Evolutionary conservation across 2,113 vertebrate genomes (phyloP).

Genomic region (Lophius piscatorius): DNA sequence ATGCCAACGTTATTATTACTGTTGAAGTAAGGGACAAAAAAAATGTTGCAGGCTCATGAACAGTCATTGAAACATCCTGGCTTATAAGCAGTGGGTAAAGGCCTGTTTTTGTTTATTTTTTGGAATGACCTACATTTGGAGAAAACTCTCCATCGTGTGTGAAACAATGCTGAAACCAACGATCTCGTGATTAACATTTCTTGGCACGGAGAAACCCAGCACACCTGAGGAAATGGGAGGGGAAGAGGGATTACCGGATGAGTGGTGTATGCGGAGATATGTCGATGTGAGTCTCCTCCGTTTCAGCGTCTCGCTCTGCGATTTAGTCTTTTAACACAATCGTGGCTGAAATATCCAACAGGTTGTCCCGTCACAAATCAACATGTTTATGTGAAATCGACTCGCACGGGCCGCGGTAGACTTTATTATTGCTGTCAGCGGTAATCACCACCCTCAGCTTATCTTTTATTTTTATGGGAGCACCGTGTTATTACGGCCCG

Average conservation of each 20-base stretch:
- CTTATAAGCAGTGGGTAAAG: constrained; percentile 18
- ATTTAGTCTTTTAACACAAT: constrained; percentile 5
- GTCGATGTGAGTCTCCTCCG: background rate
- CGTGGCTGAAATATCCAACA: background rate
- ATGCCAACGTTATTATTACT: constrained; percentile 19
- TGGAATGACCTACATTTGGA: constrained; percentile 24
- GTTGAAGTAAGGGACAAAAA: constrained; percentile 22
- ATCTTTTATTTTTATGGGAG: constrained; percentile 57
- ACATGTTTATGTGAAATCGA: constrained; percentile 8
- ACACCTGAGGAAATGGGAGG: constrained; percentile 52
- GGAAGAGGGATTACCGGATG: constrained; percentile 13
- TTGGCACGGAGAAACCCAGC: constrained; percentile 33
- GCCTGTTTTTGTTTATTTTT: constrained; percentile 16
- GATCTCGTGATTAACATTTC: constrained; percentile 55
- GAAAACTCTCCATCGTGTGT: constrained; percentile 51
- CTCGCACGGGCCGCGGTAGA: constrained; percentile 1
- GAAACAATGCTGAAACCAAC: constrained; percentile 54
- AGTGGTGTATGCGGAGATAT: constrained; percentile 8
- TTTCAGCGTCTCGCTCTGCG: constrained; percentile 5
- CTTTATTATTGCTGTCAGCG: constrained; percentile 33
- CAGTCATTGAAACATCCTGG: constrained; percentile 26
- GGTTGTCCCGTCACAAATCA: background rate
- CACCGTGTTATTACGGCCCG: constrained; percentile 66
- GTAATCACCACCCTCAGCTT: constrained; percentile 66
- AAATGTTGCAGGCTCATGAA: constrained; percentile 26